A percentile compares a stretch with the other conserved stretches of the same genome.
These are phyloP conservation scores for Heterochromis multidens DNA, from an alignment of 2,113 vertebrate genomes.

Conservation along the genomic window DNA sequence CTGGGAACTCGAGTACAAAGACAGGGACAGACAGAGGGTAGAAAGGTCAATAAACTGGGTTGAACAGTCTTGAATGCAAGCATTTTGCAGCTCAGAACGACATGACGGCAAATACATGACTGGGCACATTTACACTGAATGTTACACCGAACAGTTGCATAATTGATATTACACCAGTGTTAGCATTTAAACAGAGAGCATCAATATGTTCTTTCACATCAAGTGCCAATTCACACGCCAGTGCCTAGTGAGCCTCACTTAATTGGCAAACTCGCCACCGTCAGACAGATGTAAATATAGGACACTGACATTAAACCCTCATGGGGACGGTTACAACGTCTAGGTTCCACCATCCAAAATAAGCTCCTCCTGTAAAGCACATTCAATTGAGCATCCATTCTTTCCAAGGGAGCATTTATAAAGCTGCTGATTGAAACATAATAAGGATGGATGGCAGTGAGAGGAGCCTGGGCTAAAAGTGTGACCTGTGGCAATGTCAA, in stretches of 20 bases:
- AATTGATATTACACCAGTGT: slow-evolving; percentile 27
- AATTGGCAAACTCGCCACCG: neutral
- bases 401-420: slow-evolving; percentile 16
- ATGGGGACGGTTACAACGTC: neutral
- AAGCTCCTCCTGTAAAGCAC: neutral
- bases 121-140: slow-evolving; percentile 19
- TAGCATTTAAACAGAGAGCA: neutral
- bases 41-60: slow-evolving; percentile 55
- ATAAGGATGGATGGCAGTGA: slow-evolving; percentile 1
- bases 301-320: slow-evolving; percentile 7
- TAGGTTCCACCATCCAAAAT: neutral
- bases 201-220: slow-evolving; percentile 39
- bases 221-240: slow-evolving; percentile 8
- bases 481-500: neutral
- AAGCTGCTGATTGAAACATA: slow-evolving; percentile 33
- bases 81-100: neutral
- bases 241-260: neutral
- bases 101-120: slow-evolving; percentile 25
- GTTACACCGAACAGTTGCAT: neutral
- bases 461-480: slow-evolving; percentile 2
- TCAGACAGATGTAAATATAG: slow-evolving; percentile 40
- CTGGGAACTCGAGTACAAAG: slow-evolving; percentile 60
- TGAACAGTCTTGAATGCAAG: slow-evolving; percentile 33
- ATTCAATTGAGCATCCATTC: slow-evolving; percentile 10
- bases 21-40: slow-evolving; percentile 41